Base-by-base conservation (phyloP, 2,888 invertebrate species). In the Nomada fucata region DNA sequence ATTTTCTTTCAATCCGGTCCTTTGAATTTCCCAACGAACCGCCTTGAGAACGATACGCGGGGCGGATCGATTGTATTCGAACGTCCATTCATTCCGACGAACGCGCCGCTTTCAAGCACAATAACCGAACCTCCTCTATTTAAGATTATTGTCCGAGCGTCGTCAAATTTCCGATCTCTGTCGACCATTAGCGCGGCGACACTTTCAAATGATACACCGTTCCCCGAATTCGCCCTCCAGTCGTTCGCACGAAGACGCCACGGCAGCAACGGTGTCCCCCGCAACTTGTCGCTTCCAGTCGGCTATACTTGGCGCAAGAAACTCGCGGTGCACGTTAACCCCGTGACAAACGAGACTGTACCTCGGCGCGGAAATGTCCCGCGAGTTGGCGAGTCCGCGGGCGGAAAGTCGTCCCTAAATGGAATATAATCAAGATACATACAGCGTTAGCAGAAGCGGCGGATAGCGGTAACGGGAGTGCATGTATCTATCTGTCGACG, bases 371-470 rank as follows among this genome's bases (percentile, higher is more conserved):
- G 88, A 82, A 79, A 83, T 84, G 69, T 64, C 78, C 68, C 75
- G 80, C 72, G 82, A 73, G 76, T 81, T 76, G 82, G 80, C 76
- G 72, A 67, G 72, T 82, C 52, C 77, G 82, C 69, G 82, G 80
- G 73, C 70, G 82, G 86, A 74, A 84, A 87, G 81, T 79, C 83
- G 84, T 79, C 65, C 84, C 88, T 89, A 89, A 90, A 89, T 90
- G 88, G 90, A 90, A 90, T 90, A 89, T 90, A 90, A 90, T 90
- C 89, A 90, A 90, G 89, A 90, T 90, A 88, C 89, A 90, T 90
- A 88, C 89, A 90, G 83, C 68, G 82, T 83, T 82, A 50, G 82
- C 76, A 57, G 76, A 36, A 36, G 36, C 36, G 5, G 60, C 29
- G 79, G 59, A 81, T 73, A 83, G 65, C 59, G 69, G 82, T 72